Conservation (phyloP, 1,140 invertebrate genomes). For the Anoplolepis gracilipes region DNA sequence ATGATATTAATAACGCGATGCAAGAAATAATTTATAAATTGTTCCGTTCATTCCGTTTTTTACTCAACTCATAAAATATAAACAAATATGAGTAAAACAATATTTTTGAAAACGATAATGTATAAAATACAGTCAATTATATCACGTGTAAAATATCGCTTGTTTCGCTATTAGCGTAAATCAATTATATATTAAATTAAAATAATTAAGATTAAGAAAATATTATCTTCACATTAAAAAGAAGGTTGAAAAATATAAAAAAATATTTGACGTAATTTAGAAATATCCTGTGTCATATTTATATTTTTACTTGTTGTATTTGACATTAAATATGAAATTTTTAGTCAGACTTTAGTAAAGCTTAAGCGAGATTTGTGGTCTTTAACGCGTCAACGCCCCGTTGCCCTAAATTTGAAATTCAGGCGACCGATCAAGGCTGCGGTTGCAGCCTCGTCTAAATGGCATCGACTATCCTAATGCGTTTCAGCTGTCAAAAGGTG, state of each 20-base stretch:
- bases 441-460: constrained; percentile 29
- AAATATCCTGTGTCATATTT: neutral
- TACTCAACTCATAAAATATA: neutral
- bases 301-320: too few species aligned
- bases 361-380: neutral
- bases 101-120: neutral
- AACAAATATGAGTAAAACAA: neutral
- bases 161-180: neutral
- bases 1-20: neutral
- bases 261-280: neutral
- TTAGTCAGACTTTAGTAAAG: neutral
- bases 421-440: constrained; percentile 29
- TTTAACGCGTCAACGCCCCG: neutral
- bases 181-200: constrained; percentile 24
- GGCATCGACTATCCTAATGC: constrained; percentile 53
- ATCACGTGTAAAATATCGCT: neutral
- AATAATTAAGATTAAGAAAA: neutral
- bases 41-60: neutral
- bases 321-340: neutral
- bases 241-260: neutral
- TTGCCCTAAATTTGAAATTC: neutral
- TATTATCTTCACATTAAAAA: too few species aligned
- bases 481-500: constrained; percentile 40
- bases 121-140: neutral
- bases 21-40: neutral